Evolutionary conservation across 2,113 vertebrate genomes (phyloP).

Genomic region (Madoqua kirkii): DNA sequence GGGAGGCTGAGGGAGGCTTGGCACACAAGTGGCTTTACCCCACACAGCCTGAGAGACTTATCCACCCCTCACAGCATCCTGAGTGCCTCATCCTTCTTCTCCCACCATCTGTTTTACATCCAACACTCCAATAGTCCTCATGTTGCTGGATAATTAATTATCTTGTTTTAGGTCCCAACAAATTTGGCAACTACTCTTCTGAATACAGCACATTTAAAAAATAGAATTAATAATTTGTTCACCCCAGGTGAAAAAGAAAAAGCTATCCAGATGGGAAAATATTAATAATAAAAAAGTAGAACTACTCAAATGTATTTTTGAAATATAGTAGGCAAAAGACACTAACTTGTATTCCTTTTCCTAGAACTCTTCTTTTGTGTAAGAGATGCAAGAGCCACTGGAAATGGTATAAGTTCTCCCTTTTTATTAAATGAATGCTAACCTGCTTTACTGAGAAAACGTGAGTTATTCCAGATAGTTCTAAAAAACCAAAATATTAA

Average conservation of each 20-base stretch:
- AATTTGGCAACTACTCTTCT: conserved; percentile 50
- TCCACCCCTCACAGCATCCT: neutral
- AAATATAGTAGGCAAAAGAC: neutral
- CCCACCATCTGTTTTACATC: conserved; percentile 56
- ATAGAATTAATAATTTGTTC: conserved; percentile 19
- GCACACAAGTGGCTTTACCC: neutral
- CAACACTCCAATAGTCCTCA: conserved; percentile 17
- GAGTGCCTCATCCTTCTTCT: conserved; percentile 42
- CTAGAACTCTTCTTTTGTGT: neutral
- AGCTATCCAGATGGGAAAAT: conserved; percentile 9
- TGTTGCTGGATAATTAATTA: conserved; percentile 51
- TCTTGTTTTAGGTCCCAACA: conserved; percentile 34
- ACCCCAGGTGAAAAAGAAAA: neutral
- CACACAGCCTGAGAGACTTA: conserved; percentile 1
- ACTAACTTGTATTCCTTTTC: neutral
- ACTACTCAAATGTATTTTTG: neutral
- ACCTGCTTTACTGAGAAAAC: neutral
- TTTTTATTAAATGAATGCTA: neutral
- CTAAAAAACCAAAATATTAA: neutral
- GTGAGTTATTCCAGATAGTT: neutral
- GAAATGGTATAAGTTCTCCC: neutral
- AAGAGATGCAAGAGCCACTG: neutral
- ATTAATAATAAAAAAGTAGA: conserved; percentile 11
- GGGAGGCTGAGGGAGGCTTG: neutral
- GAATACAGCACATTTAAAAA: neutral